Evolutionary conservation across 2,113 vertebrate genomes (phyloP), one percentile per base, ranked within the genome.

Genomic region (Tragelaphus imberbis): DNA sequence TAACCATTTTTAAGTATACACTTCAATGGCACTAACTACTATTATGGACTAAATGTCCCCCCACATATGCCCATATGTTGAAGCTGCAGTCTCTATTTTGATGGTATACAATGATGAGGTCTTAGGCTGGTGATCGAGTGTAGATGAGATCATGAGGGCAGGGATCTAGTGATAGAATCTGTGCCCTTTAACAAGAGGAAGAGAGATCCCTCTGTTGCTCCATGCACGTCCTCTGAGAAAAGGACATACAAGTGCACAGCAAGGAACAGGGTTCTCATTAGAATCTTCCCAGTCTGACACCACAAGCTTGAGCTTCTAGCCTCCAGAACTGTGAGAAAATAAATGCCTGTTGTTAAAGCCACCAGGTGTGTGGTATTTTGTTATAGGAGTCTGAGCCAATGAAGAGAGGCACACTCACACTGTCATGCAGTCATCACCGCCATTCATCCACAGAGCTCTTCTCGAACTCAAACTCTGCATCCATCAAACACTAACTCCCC

Each of bases 361-460:
- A 1, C 55, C 21, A 3, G 0, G 47, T 7, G 23, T 33, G 47
- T 51, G 55, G 15, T 28, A 0, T 63, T 53, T 5, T 30, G 23
- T 47, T 30, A 25, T 0, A 23, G 63, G 17, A 49, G 23, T 55
- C 88, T 15, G 55, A 55, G 21, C 80, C 21, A 53, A 12, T 6
- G 1, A 33, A 27, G 84, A 75, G 59, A 49, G 68, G 7, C 6
- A 25, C 1, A 0, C 14, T 16, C 14, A 2, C 14, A 8, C n/a
- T 25, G 14, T 9, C 6, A 0, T 16, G 33, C 14, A 2, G 4
- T 27, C 65, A 2, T 56, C 27, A 5, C 13, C 2, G 14, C 47
- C 25, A n/a, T 13, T 49, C 40, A 7, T 19, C 53, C 53, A 49
- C 2, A 4, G 59, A 36, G 6, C n/a, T 27, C 16, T 33, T 44